Base-by-base conservation (phyloP, 2,113 vertebrate genomes). In the Melierax canorus region DNA sequence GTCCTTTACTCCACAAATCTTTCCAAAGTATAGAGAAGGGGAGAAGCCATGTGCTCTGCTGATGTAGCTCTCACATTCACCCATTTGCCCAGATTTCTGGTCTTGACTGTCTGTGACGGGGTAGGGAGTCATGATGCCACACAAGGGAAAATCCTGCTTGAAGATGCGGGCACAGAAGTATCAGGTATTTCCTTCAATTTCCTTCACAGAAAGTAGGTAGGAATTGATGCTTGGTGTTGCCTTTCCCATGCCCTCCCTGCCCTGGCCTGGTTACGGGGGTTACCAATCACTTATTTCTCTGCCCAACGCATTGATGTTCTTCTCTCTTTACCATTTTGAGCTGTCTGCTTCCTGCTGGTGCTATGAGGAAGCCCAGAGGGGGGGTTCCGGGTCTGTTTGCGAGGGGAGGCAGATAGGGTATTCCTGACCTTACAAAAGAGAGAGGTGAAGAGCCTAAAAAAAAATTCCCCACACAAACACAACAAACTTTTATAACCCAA, bases 261-360 rank as follows among this genome's bases (percentile, higher is more conserved):
- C 12, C 63, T 79, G 50, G 29, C 63, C 75, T 76, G 50, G 32
- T 77, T 86, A 11, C 73, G 75, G 71, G 62, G 91, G 74, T 92
- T 66, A 50, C 38, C 41, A 69, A 26, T 85, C 66, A 26, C 58
- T 83, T 64, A 29, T 60, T 79, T 85, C 39, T 20, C 46, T 75
- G 51, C 18, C 58, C 66, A 76, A 1, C 1, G 1, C 18, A 23
- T 27, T 76, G 41, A 48, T 71, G 16, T 41, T 64, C 32, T 45
- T 92, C n/a, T 77, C 27, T 71, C 18, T 55, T 86, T 85, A 22
- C 71, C 64, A 30, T 82, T 96, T 88, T 79, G 85, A 66, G 69
- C 82, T 92, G 34, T 85, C 72, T 93, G 84, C 80, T 97, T 97
- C 94, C 94, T 94, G 79, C 43, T 82, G 56, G n/a, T 92, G 85